Conservation (phyloP, 2,797 vertebrate genomes). For the Momotus momota region DNA sequence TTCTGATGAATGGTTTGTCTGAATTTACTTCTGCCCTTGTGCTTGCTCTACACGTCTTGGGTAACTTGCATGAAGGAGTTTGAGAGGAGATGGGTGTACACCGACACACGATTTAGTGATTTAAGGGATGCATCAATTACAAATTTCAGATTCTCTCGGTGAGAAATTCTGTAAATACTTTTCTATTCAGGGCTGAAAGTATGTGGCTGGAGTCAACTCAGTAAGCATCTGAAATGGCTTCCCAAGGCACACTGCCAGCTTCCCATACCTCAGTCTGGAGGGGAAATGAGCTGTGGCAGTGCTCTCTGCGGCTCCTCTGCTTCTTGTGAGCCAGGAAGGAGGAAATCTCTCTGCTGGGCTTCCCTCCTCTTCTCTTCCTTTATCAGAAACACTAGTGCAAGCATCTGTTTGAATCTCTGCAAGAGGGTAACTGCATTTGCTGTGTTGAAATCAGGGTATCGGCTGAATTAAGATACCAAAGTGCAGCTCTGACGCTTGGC, state of each 20-base stretch:
- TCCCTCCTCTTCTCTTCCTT: not conserved
- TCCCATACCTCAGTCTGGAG: not conserved
- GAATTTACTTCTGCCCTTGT: not conserved
- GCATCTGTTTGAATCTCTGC: not conserved
- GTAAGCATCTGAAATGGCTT: not conserved
- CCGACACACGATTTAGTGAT: rapidly evolving
- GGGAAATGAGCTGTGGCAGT: not conserved
- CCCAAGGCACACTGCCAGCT: not conserved
- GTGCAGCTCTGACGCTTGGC: not conserved
- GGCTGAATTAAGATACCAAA: not conserved
- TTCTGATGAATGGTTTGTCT: not conserved
- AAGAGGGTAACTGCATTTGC: not conserved
- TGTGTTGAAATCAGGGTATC: not conserved
- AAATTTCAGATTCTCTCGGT: not conserved
- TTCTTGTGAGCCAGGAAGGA: not conserved
- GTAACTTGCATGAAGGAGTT: not conserved
- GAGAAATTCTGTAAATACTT: not conserved
- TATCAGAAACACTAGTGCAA: not conserved
- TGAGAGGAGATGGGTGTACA: not conserved
- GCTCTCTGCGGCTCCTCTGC: not conserved
- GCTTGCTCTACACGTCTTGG: not conserved
- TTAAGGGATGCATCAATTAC: not conserved
- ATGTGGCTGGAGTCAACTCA: rapidly evolving
- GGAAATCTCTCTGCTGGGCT: not conserved
- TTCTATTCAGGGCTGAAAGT: not conserved